Evolutionary conservation across 2,113 vertebrate genomes (phyloP).

Genomic region (Cygnus atratus): DNA sequence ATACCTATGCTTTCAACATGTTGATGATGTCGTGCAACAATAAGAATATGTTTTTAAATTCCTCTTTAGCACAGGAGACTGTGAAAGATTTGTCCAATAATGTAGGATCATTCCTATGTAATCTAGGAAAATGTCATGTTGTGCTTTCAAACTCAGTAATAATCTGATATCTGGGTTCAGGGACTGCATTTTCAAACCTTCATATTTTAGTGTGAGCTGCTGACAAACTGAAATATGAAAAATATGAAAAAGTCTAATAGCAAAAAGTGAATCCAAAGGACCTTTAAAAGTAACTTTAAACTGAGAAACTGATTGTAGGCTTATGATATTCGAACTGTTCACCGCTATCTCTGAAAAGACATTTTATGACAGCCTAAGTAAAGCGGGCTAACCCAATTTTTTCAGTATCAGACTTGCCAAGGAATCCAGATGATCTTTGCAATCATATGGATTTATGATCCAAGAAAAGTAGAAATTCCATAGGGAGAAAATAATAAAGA

Average conservation of each 20-base stretch:
- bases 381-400: constrained; percentile 38
- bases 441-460: constrained; percentile 58
- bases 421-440: constrained; percentile 43
- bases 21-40: neutral
- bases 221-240: constrained; percentile 25
- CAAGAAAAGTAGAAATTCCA: constrained; percentile 37
- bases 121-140: constrained; percentile 27
- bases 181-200: constrained; percentile 1
- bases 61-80: neutral
- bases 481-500: neutral
- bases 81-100: neutral
- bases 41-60: neutral
- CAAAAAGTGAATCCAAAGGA: neutral
- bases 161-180: constrained; percentile 22
- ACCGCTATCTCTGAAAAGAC: constrained; percentile 27
- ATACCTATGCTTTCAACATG: neutral
- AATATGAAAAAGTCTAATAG: neutral
- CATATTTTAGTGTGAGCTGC: neutral
- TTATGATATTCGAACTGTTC: constrained; percentile 26
- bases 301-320: constrained; percentile 13
- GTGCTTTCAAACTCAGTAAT: constrained; percentile 4
- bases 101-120: neutral
- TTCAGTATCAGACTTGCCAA: constrained; percentile 39
- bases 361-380: constrained; percentile 38
- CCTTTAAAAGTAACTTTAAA: constrained; percentile 39